These are phyloP conservation scores for Megaleporinus macrocephalus DNA, from an alignment of 2,113 vertebrate genomes.

Conservation along the genomic window DNA sequence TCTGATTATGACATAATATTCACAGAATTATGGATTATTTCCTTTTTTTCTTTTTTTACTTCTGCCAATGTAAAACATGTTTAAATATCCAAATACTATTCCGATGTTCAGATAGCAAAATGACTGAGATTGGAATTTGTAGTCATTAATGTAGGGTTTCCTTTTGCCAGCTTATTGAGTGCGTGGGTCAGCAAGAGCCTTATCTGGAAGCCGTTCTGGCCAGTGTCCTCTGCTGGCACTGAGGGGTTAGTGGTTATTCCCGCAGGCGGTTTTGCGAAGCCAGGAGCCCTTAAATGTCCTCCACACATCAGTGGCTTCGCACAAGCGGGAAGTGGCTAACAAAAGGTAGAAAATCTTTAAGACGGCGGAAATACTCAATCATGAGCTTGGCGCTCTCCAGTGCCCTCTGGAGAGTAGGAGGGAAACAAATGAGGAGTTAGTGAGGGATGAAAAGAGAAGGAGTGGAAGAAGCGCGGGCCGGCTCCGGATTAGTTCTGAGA, in stretches of 20 bases:
- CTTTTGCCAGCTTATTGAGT: background rate
- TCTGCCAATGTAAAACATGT: too few species aligned
- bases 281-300: conserved; percentile 42
- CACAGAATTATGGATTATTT: too few species aligned
- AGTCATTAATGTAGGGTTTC: too few species aligned
- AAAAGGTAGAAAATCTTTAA: conserved; percentile 57
- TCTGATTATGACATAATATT: too few species aligned
- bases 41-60: too few species aligned
- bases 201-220: conserved; percentile 6
- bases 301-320: conserved; percentile 49
- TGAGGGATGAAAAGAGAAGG: conserved; percentile 51
- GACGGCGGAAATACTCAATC: conserved; percentile 49
- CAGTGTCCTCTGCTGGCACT: conserved; percentile 43
- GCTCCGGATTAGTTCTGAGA: conserved; percentile 60
- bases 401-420: conserved; percentile 55
- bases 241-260: conserved; percentile 46
- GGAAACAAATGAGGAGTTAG: conserved; percentile 53
- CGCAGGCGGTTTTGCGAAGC: conserved; percentile 38
- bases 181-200: conserved; percentile 4
- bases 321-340: conserved; percentile 50
- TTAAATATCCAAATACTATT: too few species aligned
- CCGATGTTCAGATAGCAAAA: background rate
- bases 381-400: conserved; percentile 42
- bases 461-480: conserved; percentile 16
- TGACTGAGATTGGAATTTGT: too few species aligned